These are phyloP conservation scores for Knipowitschia caucasica DNA, from an alignment of 2,797 vertebrate genomes.

Conservation along the genomic window DNA sequence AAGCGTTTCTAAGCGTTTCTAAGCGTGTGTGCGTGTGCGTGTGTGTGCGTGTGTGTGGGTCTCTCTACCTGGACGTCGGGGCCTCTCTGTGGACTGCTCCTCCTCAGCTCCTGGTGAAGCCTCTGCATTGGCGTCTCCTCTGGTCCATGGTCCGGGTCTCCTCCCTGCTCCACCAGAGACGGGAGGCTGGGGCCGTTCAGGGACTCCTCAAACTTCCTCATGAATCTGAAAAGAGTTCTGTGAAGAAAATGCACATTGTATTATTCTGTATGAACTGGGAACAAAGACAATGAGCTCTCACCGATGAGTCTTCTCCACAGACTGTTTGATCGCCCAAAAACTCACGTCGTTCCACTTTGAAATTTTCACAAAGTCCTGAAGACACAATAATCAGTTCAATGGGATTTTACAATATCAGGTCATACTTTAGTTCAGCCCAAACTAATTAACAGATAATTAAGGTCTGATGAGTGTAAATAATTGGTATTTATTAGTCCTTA, in stretches of 20 bases:
- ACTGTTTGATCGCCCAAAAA: conserved; percentile 97
- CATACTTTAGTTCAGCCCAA: no score
- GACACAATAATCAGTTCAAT: conserved; percentile 6
- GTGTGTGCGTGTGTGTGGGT: background rate
- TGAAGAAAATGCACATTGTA: background rate
- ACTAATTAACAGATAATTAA: no score
- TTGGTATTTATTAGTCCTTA: no score
- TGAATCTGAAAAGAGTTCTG: conserved; percentile 95
- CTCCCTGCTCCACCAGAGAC: conserved; percentile 82
- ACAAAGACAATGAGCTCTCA: conserved; percentile 43
- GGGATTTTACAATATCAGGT: no score
- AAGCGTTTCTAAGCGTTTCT: no score
- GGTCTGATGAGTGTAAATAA: no score
- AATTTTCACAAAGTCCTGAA: conserved; percentile 95
- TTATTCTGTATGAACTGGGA: background rate
- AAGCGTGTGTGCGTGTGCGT: no score
- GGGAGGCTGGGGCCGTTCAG: conserved; percentile 79
- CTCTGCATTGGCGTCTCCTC: conserved; percentile 77
- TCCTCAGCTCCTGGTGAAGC: conserved; percentile 76
- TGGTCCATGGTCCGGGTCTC: conserved; percentile 65
- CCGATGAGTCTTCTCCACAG: conserved; percentile 96
- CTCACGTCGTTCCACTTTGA: conserved; percentile 97
- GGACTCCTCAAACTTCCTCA: conserved; percentile 88
- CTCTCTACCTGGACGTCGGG: conserved; percentile 62
- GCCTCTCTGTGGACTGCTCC: conserved; percentile 66